phyloP scores from a whole-genome alignment of 2,888 invertebrate species.

The Lepidochrysops patricia region DNA sequence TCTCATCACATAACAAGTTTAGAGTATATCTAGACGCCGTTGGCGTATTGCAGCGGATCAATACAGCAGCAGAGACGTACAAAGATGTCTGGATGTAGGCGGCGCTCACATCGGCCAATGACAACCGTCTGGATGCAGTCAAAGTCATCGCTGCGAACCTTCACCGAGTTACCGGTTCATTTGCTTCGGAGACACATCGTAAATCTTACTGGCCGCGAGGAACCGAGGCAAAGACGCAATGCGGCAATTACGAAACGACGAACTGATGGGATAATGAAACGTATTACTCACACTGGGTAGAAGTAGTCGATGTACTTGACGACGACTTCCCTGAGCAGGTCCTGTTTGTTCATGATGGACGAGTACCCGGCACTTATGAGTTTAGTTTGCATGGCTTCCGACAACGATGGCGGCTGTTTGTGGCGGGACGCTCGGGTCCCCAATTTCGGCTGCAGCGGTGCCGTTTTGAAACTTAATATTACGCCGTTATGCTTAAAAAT shows the following conservation, averaged over 20 bases:
- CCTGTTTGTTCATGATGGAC: constrained; percentile 78
- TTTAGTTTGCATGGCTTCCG: constrained; percentile 72
- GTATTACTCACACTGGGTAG: constrained; percentile 78
- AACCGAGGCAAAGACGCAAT: constrained; percentile 41
- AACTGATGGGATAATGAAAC: constrained; percentile 12
- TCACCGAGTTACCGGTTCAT: constrained; percentile 68
- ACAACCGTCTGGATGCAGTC: constrained; percentile 52
- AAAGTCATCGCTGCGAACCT: constrained; percentile 59
- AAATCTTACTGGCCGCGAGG: not conserved
- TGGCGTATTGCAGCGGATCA: constrained; percentile 58
- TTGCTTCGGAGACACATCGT: constrained; percentile 19
- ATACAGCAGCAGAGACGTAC: constrained; percentile 50
- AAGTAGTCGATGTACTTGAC: constrained; percentile 83
- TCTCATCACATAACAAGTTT: constrained; percentile 12
- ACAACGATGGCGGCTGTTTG: constrained; percentile 40
- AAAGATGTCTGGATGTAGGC: constrained; percentile 53
- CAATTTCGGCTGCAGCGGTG: constrained; percentile 44
- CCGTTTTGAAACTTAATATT: constrained; percentile 46
- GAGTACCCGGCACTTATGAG: constrained; percentile 77
- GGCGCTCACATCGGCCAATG: constrained; percentile 59
- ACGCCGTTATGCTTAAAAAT: constrained; percentile 44
- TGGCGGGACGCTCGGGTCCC: constrained; percentile 51
- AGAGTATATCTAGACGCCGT: constrained; percentile 24
- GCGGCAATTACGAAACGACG: constrained; percentile 34
- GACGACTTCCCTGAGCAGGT: constrained; percentile 79